Conservation (phyloP, 53 echinoderm and acorn worm genomes). For the Zoroaster sp. region DNA sequence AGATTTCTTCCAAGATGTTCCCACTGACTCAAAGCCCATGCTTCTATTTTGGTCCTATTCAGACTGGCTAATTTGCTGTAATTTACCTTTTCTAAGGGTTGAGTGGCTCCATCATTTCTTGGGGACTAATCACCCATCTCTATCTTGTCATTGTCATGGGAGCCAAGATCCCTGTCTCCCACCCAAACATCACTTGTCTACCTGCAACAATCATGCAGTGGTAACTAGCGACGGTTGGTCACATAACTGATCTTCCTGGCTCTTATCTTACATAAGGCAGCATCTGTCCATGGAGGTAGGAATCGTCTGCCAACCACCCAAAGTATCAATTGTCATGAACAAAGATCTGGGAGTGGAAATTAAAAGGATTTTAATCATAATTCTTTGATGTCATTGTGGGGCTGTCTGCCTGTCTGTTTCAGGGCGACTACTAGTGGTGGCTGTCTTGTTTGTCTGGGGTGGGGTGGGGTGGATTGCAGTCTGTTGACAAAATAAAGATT, state of each 20-base stretch:
- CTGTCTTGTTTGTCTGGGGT: too few species aligned
- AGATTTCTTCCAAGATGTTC: too few species aligned
- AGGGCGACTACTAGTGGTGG: background rate
- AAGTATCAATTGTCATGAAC: background rate
- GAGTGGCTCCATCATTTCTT: background rate
- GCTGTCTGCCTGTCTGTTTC: background rate
- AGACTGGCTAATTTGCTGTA: background rate
- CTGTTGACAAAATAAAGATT: slow-evolving; percentile 3
- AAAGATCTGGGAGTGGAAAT: background rate
- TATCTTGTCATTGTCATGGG: background rate
- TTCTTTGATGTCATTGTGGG: background rate
- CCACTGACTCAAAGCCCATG: too few species aligned
- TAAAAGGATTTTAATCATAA: background rate
- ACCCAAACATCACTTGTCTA: background rate
- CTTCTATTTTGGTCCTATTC: background rate
- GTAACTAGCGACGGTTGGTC: too few species aligned
- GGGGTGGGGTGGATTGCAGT: background rate
- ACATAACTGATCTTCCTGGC: background rate
- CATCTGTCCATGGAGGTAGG: too few species aligned
- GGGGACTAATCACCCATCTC: background rate
- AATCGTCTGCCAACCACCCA: background rate
- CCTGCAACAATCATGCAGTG: too few species aligned
- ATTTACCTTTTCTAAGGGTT: background rate
- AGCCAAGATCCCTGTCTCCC: background rate
- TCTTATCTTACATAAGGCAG: too few species aligned